phyloP scores from a whole-genome alignment of 1,140 invertebrate species.

The Aphelenchoides besseyi region DNA sequence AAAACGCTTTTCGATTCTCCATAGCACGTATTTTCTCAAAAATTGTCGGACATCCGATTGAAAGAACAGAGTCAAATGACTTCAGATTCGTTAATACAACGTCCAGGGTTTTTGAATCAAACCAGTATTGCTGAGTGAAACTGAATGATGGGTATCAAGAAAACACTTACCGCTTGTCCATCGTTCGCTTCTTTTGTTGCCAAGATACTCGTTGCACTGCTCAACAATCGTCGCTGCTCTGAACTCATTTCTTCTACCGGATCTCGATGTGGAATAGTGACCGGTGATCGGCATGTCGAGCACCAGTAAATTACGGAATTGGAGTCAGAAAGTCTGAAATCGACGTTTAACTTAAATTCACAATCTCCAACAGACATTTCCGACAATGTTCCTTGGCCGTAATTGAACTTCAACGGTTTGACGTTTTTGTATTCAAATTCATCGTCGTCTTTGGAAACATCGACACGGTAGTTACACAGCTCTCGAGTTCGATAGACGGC shows the following conservation, averaged over 20 bases:
- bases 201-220: not conserved
- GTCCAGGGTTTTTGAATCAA: not conserved
- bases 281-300: not conserved
- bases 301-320: not conserved
- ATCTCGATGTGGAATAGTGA: slow-evolving; percentile 18
- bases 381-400: not conserved
- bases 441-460: not conserved
- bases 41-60: slow-evolving; percentile 16
- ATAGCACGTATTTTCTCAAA: not conserved
- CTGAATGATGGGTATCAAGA: not conserved
- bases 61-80: slow-evolving; percentile 6
- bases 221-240: not conserved
- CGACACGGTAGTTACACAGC: slow-evolving; percentile 12
- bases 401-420: not conserved
- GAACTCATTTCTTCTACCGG: not conserved
- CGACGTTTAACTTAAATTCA: not conserved
- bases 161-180: slow-evolving; percentile 14
- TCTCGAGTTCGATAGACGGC: slow-evolving; percentile 13
- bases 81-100: slow-evolving; percentile 2
- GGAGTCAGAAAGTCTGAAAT: not conserved
- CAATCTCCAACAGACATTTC: slow-evolving; percentile 11
- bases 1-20: slow-evolving; percentile 1
- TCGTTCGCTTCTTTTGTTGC: slow-evolving; percentile 5
- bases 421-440: slow-evolving; percentile 13
- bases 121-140: slow-evolving; percentile 19